Evolutionary conservation across 1,140 invertebrate genomes (phyloP).

Genomic region (Battus philenor): DNA sequence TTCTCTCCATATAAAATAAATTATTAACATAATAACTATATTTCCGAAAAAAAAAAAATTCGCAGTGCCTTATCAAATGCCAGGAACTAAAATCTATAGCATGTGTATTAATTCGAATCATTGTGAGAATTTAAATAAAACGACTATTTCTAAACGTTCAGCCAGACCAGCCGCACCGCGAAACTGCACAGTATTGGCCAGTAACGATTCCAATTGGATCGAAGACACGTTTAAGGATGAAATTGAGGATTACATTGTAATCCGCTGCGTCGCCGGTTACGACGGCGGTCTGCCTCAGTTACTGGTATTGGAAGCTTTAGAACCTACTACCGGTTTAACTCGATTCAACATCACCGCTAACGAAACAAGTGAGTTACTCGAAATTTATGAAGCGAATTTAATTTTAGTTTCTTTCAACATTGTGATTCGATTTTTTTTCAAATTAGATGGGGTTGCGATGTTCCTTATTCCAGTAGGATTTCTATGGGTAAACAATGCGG

Average conservation of each 20-base stretch:
- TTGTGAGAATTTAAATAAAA: too few relatives aligned
- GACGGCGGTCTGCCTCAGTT: constrained; percentile 60
- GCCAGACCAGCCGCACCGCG: constrained; percentile 56
- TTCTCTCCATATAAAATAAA: too few relatives aligned
- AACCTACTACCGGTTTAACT: constrained; percentile 35
- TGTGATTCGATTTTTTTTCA: constrained; percentile 14
- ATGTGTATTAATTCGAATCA: too few relatives aligned
- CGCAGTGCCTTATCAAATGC: too few relatives aligned
- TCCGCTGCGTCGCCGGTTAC: constrained; percentile 56
- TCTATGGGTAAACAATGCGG: constrained; percentile 45
- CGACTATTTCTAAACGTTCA: too few relatives aligned
- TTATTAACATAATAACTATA: too few relatives aligned
- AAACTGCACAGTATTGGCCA: constrained; percentile 54
- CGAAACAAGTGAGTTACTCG: constrained; percentile 48
- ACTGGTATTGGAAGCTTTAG: constrained; percentile 56
- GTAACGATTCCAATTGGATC: constrained; percentile 55
- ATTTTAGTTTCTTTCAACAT: neutral
- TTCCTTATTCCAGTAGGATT: constrained; percentile 52
- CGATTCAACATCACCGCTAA: constrained; percentile 59
- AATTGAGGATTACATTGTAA: constrained; percentile 38
- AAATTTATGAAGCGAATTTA: neutral
- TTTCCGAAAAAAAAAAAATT: too few relatives aligned
- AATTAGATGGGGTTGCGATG: constrained; percentile 50
- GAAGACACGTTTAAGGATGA: constrained; percentile 47
- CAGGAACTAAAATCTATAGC: too few relatives aligned